Percentiles rank a stretch among this genome's conserved stretches.
phyloP scores from a whole-genome alignment of 2,797 vertebrate species.

The Malacoraja senta region DNA sequence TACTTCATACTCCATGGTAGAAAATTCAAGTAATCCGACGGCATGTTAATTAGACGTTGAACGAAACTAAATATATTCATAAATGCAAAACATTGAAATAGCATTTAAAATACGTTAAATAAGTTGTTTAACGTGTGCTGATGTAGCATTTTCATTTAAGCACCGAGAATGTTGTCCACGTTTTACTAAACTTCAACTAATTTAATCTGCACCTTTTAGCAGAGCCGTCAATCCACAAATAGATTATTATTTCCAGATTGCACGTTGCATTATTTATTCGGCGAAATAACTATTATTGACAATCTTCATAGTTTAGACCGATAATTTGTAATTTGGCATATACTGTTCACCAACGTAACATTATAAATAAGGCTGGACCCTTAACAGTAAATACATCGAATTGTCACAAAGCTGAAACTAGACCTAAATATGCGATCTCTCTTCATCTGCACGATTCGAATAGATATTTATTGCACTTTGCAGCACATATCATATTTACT shows the following conservation, averaged over 20 bases:
- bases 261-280: neutral
- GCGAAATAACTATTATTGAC: neutral
- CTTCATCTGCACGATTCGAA: neutral
- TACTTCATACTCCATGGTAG: neutral
- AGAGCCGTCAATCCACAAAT: neutral
- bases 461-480: neutral
- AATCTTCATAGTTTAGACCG: neutral
- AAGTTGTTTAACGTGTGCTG: neutral
- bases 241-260: neutral
- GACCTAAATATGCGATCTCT: neutral
- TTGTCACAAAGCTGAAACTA: neutral
- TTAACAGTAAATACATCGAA: neutral
- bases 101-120: neutral
- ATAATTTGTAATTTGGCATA: neutral
- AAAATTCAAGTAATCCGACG: neutral
- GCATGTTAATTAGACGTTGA: neutral
- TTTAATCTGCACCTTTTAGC: neutral
- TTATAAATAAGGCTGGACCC: neutral
- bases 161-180: neutral
- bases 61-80: neutral
- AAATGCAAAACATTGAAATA: neutral
- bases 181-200: neutral
- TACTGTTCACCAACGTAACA: neutral
- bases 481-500: neutral
- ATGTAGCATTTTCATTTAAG: neutral